phyloP scores from a whole-genome alignment of 2,888 invertebrate genomes.

The Diploptera punctata region DNA sequence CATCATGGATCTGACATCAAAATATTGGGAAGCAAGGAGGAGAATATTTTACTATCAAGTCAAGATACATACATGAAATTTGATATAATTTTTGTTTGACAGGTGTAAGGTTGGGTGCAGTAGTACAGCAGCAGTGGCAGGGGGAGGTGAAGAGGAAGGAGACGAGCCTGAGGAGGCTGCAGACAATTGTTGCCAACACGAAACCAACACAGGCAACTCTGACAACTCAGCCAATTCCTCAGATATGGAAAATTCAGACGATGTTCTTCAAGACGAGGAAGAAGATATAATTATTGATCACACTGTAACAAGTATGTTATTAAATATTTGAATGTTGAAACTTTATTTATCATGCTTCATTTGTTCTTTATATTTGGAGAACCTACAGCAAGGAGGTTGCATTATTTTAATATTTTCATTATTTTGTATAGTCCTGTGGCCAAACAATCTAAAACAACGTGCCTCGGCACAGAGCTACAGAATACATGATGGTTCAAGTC shows the following conservation, averaged over 20 bases:
- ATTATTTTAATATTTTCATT: too few relatives aligned
- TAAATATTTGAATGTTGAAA: too few relatives aligned
- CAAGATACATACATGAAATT: constrained; percentile 34
- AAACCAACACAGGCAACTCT: constrained; percentile 20
- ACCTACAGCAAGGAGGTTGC: too few relatives aligned
- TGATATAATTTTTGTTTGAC: neutral
- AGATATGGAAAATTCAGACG: constrained; percentile 38
- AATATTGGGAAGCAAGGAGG: too few relatives aligned
- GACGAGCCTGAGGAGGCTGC: constrained; percentile 35
- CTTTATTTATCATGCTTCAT: too few relatives aligned
- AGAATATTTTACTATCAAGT: too few relatives aligned
- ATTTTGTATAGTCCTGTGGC: too few relatives aligned
- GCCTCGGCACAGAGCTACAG: too few relatives aligned
- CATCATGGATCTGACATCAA: too few relatives aligned
- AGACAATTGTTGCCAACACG: constrained; percentile 20
- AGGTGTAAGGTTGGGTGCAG: constrained; percentile 28
- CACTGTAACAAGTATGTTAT: constrained; percentile 31
- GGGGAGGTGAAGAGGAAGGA: constrained; percentile 20
- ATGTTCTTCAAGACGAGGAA: constrained; percentile 44
- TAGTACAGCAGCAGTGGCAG: neutral
- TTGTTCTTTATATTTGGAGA: too few relatives aligned
- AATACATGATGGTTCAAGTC: too few relatives aligned
- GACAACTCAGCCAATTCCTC: constrained; percentile 22
- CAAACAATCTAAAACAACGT: too few relatives aligned
- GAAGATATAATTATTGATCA: constrained; percentile 45